phyloP scores from a whole-genome alignment of 2,797 vertebrate species.

The Poeciliopsis paucimaculata region DNA sequence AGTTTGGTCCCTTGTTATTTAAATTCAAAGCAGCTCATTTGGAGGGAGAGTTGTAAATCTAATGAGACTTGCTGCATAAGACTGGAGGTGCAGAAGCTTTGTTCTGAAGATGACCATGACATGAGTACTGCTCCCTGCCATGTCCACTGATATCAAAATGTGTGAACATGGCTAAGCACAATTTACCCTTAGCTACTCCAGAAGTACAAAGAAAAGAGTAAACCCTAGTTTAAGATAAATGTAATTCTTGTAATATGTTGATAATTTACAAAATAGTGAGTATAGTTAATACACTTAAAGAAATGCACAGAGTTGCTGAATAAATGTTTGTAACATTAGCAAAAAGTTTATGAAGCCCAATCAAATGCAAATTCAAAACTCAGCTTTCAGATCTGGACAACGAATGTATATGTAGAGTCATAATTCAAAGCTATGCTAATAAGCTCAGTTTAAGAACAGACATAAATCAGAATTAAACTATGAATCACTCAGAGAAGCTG shows the following conservation, averaged over 20 bases:
- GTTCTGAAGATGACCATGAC: constrained; percentile 51
- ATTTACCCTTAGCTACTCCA: neutral
- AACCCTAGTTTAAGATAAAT: neutral
- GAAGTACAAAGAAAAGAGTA: constrained; percentile 3
- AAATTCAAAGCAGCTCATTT: constrained; percentile 15
- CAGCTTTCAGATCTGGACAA: neutral
- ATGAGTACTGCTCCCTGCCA: constrained; percentile 33
- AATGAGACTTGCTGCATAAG: constrained; percentile 17
- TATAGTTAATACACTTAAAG: neutral
- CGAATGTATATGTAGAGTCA: neutral
- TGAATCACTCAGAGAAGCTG: neutral
- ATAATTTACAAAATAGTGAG: neutral
- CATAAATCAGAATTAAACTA: neutral
- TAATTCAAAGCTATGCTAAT: neutral
- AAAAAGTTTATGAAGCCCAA: neutral
- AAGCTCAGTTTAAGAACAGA: neutral
- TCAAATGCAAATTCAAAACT: neutral
- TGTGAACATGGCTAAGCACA: constrained; percentile 23
- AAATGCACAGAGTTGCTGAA: neutral
- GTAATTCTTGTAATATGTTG: neutral
- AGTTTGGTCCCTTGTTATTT: constrained; percentile 6
- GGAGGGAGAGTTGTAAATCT: constrained; percentile 22
- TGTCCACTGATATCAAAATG: constrained; percentile 39
- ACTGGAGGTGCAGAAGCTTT: constrained; percentile 32
- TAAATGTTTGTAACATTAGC: neutral